Conservation (phyloP, 2,113 vertebrate genomes). For the Tupaia chinensis region DNA sequence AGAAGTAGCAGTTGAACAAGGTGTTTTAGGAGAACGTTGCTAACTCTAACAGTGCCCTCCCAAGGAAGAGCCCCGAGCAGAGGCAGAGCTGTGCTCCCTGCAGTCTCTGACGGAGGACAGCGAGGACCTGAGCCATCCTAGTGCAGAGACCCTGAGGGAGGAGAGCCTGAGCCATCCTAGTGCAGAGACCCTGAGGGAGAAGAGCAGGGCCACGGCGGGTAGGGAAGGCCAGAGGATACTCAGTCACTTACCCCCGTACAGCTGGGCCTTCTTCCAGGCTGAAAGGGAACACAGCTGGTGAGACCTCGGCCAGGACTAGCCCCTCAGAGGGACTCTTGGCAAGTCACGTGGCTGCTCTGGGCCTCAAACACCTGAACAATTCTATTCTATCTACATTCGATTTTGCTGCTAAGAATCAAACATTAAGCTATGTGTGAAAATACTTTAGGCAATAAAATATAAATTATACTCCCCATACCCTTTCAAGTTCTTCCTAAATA, state of each 20-base stretch:
- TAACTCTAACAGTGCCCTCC: too few relatives aligned
- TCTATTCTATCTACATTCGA: background rate
- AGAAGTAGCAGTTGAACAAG: too few relatives aligned
- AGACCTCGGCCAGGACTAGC: background rate
- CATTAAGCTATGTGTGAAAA: background rate
- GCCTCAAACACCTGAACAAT: background rate
- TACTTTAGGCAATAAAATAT: background rate
- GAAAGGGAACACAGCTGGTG: slow-evolving; percentile 51
- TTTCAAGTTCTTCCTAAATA: background rate
- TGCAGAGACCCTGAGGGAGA: too few relatives aligned
- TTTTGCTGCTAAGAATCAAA: background rate
- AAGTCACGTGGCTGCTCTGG: background rate
- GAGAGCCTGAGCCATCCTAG: too few relatives aligned
- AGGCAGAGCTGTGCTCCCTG: too few relatives aligned
- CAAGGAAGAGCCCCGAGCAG: too few relatives aligned
- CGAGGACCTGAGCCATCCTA: too few relatives aligned
- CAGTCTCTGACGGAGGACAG: too few relatives aligned
- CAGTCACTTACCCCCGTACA: slow-evolving; percentile 25
- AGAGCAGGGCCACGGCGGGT: too few relatives aligned
- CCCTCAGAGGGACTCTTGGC: rapidly evolving
- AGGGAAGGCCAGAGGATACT: background rate
- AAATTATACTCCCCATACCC: background rate
- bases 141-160: too few relatives aligned
- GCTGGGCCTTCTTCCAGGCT: slow-evolving; percentile 54
- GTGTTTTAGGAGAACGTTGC: too few relatives aligned